Evolutionary conservation across 2,888 invertebrate species (phyloP).

Genomic region (Lasius fuliginosus): DNA sequence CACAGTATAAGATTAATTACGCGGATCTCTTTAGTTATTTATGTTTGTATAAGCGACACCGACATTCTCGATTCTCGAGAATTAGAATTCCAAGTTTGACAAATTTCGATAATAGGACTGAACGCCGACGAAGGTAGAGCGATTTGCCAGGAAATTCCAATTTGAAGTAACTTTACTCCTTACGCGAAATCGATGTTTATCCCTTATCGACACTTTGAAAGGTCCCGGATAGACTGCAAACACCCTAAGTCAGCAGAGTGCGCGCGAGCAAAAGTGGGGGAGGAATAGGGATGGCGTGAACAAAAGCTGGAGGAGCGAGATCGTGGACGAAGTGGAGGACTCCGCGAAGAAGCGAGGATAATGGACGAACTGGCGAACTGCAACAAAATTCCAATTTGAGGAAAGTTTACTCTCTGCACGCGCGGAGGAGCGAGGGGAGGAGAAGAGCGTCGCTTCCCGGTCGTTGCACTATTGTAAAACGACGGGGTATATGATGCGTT

Average conservation of each 20-base stretch:
- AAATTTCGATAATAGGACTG: slow-evolving; percentile 42
- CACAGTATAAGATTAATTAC: not conserved
- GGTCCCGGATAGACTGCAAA: slow-evolving; percentile 55
- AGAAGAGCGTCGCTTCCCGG: not conserved
- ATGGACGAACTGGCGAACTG: slow-evolving; percentile 59
- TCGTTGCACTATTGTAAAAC: slow-evolving; percentile 49
- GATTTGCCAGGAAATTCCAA: slow-evolving; percentile 56
- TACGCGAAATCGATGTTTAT: slow-evolving; percentile 54
- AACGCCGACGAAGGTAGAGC: slow-evolving; percentile 28
- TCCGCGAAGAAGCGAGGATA: slow-evolving; percentile 44
- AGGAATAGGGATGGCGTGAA: slow-evolving; percentile 50
- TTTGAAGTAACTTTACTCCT: slow-evolving; percentile 51
- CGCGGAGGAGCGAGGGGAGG: not conserved
- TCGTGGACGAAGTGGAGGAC: slow-evolving; percentile 6
- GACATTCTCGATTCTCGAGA: not conserved
- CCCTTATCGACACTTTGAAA: slow-evolving; percentile 58
- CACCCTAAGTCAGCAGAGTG: slow-evolving; percentile 54
- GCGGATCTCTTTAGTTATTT: not conserved
- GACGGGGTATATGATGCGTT: slow-evolving; percentile 30
- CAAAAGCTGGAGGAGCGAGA: slow-evolving; percentile 46
- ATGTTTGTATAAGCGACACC: not conserved
- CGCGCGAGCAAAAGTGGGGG: slow-evolving; percentile 2
- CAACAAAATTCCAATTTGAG: slow-evolving; percentile 57
- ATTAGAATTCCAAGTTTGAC: slow-evolving; percentile 13
- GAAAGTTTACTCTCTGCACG: slow-evolving; percentile 47